Evolutionary conservation across 2,888 invertebrate genomes (phyloP).

Genomic region (Micropterix aruncella): DNA sequence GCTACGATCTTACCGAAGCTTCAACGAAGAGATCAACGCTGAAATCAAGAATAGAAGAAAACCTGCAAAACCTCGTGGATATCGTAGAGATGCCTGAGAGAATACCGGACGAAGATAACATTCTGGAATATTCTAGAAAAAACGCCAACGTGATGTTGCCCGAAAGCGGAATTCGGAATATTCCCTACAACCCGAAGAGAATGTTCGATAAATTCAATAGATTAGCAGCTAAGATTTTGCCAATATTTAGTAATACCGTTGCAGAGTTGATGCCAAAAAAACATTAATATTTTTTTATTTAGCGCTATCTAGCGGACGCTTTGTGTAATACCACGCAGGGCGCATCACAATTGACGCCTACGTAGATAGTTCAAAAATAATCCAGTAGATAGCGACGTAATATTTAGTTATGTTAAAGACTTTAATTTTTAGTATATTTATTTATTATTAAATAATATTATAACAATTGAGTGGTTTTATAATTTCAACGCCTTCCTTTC

Average conservation of each 20-base stretch:
- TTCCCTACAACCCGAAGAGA: background rate
- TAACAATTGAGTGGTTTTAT: no score
- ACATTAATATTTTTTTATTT: no score
- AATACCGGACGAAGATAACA: background rate
- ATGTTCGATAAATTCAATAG: background rate
- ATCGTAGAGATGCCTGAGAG: background rate
- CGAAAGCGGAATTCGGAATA: background rate
- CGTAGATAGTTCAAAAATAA: no score
- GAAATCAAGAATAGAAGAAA: background rate
- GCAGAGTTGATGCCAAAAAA: no score
- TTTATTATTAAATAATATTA: no score
- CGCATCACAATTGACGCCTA: no score
- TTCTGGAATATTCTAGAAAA: background rate
- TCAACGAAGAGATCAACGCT: background rate
- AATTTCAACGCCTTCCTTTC: conserved; percentile 32
- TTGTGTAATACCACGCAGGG: no score
- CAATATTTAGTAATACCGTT: background rate
- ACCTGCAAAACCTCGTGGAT: background rate
- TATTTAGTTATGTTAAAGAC: no score
- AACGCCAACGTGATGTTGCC: background rate
- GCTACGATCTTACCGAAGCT: background rate
- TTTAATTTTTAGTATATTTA: no score
- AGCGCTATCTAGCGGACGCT: no score
- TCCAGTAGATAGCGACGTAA: no score
- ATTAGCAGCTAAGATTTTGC: background rate